Conservation (phyloP, 2,888 invertebrate species). For the Andrena bicolor region DNA sequence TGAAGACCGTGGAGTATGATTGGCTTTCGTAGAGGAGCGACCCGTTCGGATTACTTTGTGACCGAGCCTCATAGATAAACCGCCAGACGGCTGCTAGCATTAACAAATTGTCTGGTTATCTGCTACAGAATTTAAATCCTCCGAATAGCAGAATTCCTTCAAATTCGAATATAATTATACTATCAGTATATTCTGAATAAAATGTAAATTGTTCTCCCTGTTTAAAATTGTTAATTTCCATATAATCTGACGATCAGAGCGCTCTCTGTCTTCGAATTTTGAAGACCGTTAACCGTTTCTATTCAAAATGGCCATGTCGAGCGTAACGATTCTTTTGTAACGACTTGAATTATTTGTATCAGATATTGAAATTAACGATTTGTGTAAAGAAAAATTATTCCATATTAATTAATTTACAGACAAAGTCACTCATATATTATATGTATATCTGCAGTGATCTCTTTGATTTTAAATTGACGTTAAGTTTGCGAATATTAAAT, state of each 20-base stretch:
- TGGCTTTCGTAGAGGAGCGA: neutral
- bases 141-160: neutral
- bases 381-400: neutral
- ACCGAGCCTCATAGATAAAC: neutral
- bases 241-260: neutral
- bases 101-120: neutral
- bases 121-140: too few relatives aligned
- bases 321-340: neutral
- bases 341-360: neutral
- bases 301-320: neutral
- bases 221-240: too few relatives aligned
- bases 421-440: too few relatives aligned
- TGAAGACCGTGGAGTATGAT: slow-evolving; percentile 38
- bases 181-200: too few relatives aligned
- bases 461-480: neutral
- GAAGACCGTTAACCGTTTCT: slow-evolving; percentile 7
- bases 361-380: neutral
- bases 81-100: neutral
- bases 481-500: neutral
- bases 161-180: neutral
- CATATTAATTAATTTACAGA: neutral
- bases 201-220: too few relatives aligned
- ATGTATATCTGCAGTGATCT: too few relatives aligned
- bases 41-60: neutral
- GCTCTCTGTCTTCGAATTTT: neutral